A percentile compares a stretch with the other conserved stretches of the same genome.
Conservation (phyloP, 2,113 vertebrate genomes). For the Bubalus kerabau region DNA sequence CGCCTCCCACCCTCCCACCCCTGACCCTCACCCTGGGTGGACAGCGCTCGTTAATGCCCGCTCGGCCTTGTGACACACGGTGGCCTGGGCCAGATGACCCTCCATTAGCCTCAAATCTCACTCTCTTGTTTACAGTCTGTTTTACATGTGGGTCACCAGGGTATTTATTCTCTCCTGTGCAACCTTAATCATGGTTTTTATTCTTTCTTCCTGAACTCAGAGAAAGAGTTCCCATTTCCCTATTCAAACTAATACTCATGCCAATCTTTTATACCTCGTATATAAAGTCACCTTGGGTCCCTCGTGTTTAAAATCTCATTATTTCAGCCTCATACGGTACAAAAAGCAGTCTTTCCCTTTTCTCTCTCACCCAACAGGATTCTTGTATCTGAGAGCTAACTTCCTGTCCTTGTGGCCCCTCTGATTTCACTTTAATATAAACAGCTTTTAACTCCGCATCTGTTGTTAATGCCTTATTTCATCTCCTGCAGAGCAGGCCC, state of each 20-base stretch:
- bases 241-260: background rate
- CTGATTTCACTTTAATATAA: slow-evolving; percentile 53
- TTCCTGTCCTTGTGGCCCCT: background rate
- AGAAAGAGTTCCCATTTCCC: background rate
- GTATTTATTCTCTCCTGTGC: slow-evolving; percentile 36
- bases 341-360: background rate
- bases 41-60: background rate
- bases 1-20: background rate
- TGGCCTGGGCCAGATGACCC: background rate
- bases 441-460: background rate
- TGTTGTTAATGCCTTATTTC: background rate
- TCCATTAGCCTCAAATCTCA: background rate
- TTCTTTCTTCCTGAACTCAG: background rate
- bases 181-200: background rate
- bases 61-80: background rate
- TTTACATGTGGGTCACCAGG: background rate
- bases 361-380: background rate
- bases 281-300: background rate
- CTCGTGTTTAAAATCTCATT: background rate
- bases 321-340: background rate
- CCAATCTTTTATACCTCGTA: background rate
- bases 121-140: background rate
- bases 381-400: background rate
- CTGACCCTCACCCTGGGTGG: accelerated
- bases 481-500: background rate